Conservation (phyloP, 2,797 vertebrate genomes). For the Urophycis tenuis region DNA sequence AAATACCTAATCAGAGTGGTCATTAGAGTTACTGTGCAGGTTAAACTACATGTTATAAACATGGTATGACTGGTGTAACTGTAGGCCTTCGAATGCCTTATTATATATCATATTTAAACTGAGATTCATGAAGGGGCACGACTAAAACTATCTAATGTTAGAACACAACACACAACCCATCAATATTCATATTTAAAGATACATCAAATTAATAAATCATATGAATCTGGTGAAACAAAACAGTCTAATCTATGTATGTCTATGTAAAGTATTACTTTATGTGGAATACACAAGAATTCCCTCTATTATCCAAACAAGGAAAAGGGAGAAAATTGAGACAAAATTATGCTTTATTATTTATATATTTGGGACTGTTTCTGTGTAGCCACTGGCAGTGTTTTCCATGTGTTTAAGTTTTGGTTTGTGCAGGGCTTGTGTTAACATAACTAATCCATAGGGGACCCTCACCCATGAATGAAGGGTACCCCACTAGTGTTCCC, state of each 20-base stretch:
- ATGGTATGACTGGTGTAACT: not conserved
- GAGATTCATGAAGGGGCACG: no score
- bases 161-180: not conserved
- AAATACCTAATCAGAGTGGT: not conserved
- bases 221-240: not conserved
- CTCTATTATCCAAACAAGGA: not conserved
- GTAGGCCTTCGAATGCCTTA: not conserved
- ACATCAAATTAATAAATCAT: not conserved
- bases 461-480: slow-evolving; percentile 2
- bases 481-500: not conserved
- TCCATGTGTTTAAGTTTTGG: not conserved
- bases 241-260: not conserved
- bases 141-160: no score
- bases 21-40: not conserved
- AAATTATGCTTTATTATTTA: not conserved
- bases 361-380: not conserved
- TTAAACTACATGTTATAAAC: not conserved
- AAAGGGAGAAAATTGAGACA: not conserved
- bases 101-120: no score
- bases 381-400: not conserved
- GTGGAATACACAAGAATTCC: not conserved
- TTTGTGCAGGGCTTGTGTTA: not conserved
- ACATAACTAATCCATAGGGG: not conserved
- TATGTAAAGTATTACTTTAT: not conserved
- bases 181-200: not conserved